These are phyloP conservation scores for Hormaphis cornu DNA, from an alignment of 1,140 invertebrate species.

Conservation along the genomic window DNA sequence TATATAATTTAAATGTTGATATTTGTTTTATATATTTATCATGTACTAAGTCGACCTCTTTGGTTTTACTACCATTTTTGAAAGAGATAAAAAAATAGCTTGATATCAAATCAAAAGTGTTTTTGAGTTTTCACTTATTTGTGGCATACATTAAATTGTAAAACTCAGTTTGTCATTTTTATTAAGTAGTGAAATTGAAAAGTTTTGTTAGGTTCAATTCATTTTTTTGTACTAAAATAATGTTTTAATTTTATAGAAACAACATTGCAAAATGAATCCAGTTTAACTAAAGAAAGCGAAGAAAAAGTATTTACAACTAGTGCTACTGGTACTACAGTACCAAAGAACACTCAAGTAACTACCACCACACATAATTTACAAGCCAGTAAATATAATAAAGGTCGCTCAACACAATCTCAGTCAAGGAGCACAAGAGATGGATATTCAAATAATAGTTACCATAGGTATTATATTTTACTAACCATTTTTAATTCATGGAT, in stretches of 20 bases:
- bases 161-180: too few relatives aligned
- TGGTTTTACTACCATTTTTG: too few relatives aligned
- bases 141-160: too few relatives aligned
- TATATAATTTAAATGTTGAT: too few relatives aligned
- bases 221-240: too few relatives aligned
- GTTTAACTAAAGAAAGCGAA: not conserved
- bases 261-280: not conserved
- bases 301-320: not conserved
- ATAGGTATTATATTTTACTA: not conserved
- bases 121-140: too few relatives aligned
- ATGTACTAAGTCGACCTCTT: too few relatives aligned
- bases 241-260: not conserved
- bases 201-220: too few relatives aligned
- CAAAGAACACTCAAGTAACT: not conserved
- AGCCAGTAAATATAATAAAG: conserved; percentile 10
- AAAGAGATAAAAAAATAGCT: too few relatives aligned
- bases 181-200: too few relatives aligned
- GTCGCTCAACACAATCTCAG: conserved; percentile 13
- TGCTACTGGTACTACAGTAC: not conserved
- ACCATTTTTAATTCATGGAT: not conserved
- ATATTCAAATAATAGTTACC: not conserved
- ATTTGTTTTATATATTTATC: too few relatives aligned
- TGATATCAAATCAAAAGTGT: too few relatives aligned
- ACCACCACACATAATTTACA: not conserved
- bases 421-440: not conserved